phyloP scores from a whole-genome alignment of 2,797 vertebrate genomes.

The Pseudotriccus pelzelni region DNA sequence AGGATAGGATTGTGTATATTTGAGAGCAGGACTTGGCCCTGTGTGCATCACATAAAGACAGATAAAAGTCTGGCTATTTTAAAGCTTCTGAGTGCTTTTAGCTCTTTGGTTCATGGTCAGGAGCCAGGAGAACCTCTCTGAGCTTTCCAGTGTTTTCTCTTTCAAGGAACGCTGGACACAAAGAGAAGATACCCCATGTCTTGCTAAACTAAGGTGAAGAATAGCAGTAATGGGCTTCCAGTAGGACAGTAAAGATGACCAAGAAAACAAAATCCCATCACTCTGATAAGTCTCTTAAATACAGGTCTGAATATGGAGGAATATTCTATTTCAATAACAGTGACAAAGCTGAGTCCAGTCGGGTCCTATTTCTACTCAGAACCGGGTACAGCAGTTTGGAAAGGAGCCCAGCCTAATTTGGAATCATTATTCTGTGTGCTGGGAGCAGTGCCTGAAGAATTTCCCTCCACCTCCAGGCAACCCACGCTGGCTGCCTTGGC shows the following conservation, averaged over 20 bases:
- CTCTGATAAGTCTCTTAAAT: not conserved
- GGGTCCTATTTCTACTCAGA: conserved; percentile 35
- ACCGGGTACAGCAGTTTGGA: conserved; percentile 56
- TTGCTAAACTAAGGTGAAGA: not conserved
- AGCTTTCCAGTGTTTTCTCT: not conserved
- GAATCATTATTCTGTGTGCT: conserved; percentile 61
- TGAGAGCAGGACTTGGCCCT: not conserved
- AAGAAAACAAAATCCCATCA: not conserved
- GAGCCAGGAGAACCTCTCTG: not conserved
- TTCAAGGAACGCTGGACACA: not conserved
- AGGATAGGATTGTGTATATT: not conserved
- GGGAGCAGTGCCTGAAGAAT: conserved; percentile 71
- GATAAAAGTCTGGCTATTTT: not conserved
- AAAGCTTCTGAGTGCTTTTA: conserved; percentile 5
- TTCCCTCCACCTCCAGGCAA: conserved; percentile 69
- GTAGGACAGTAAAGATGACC: not conserved
- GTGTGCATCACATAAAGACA: not conserved
- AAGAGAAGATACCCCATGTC: not conserved
- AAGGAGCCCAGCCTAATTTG: conserved; percentile 16
- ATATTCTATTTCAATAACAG: not conserved
- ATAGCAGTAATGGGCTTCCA: not conserved
- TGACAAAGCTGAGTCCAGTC: conserved; percentile 24
- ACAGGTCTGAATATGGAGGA: not conserved
- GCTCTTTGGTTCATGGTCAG: not conserved
- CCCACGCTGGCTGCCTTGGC: conserved; percentile 65